phyloP scores from a whole-genome alignment of 2,797 vertebrate genomes.

The Phataginus tricuspis region DNA sequence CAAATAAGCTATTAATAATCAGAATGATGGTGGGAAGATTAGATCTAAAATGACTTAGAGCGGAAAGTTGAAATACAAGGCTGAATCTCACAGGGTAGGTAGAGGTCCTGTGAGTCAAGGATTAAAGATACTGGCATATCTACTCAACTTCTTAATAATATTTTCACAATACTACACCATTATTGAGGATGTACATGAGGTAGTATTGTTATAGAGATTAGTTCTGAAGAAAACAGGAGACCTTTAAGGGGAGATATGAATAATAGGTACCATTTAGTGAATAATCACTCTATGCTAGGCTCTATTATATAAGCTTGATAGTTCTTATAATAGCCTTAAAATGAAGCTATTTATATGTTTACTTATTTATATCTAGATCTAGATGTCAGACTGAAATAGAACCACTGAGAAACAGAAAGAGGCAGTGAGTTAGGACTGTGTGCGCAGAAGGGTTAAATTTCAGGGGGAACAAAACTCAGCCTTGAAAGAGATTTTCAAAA shows the following conservation, averaged over 20 bases:
- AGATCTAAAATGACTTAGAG: neutral
- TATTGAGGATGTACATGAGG: neutral
- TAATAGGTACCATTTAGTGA: neutral
- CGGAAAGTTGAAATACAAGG: neutral
- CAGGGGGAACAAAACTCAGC: neutral
- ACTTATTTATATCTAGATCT: neutral
- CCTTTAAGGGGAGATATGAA: neutral
- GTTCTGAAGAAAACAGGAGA: neutral
- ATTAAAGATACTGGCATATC: neutral
- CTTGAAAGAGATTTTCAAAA: neutral
- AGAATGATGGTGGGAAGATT: neutral
- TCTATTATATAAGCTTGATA: neutral
- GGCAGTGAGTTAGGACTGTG: neutral
- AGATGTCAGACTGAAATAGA: neutral
- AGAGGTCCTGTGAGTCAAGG: neutral
- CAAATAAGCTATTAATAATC: neutral
- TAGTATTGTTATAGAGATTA: neutral
- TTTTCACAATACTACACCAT: neutral
- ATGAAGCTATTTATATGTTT: neutral
- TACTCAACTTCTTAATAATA: neutral
- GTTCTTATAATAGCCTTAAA: neutral
- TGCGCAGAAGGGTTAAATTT: neutral
- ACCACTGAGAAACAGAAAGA: neutral
- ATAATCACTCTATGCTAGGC: neutral
- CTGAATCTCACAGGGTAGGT: neutral